phyloP scores from a whole-genome alignment of 2,797 vertebrate species.

The Cuculus canorus region DNA sequence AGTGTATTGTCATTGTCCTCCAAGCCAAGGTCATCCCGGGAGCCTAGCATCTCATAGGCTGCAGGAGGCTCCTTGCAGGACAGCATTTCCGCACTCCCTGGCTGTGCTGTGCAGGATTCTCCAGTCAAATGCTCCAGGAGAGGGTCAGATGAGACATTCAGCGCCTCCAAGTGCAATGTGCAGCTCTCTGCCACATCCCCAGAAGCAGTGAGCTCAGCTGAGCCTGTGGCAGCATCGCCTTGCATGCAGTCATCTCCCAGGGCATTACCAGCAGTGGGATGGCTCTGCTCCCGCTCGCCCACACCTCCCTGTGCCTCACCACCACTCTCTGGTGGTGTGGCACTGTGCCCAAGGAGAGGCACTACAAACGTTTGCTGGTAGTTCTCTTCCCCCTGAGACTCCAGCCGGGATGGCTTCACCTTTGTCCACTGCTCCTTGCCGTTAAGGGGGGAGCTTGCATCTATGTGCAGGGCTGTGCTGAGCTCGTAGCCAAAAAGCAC shows the following conservation, averaged over 20 bases:
- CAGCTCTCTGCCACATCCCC: constrained; percentile 52
- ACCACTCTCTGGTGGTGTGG: accelerated
- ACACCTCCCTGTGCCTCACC: not conserved
- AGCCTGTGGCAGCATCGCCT: not conserved
- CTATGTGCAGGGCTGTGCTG: not conserved
- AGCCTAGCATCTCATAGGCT: constrained; percentile 43
- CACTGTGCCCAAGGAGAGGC: not conserved
- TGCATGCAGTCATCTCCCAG: not conserved
- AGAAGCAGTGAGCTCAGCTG: not conserved
- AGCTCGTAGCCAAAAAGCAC: constrained; percentile 71
- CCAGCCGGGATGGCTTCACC: not conserved
- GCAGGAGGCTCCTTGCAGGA: not conserved
- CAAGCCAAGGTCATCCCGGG: constrained; percentile 42
- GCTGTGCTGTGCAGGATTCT: not conserved
- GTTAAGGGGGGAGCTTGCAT: not conserved
- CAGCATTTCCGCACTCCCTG: not conserved
- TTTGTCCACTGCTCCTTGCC: constrained; percentile 18
- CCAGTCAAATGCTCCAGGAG: constrained; percentile 61
- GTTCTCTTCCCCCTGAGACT: constrained; percentile 28
- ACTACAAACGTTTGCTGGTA: not conserved
- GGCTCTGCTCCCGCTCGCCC: not conserved
- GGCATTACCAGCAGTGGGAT: not conserved
- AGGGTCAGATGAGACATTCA: constrained; percentile 44
- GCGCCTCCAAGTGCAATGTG: constrained; percentile 73
- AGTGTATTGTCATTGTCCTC: constrained; percentile 44